Conservation (phyloP, 2,797 vertebrate species). For the Dipus sagitta region DNA sequence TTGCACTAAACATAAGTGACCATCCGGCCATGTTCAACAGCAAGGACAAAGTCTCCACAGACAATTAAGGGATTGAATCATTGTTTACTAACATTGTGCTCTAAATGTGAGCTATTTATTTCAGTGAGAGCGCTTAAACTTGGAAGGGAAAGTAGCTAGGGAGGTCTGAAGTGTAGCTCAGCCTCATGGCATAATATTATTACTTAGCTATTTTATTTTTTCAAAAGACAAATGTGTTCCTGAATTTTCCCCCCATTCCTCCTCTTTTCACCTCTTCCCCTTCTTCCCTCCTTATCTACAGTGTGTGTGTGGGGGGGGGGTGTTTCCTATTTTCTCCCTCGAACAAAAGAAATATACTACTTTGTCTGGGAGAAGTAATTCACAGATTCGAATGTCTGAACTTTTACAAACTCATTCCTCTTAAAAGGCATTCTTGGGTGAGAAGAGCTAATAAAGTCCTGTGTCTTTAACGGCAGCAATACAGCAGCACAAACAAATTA, state of each 20-base stretch:
- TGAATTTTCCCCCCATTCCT: neutral
- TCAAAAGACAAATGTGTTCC: conserved; percentile 2
- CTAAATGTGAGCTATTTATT: neutral
- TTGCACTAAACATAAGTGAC: neutral
- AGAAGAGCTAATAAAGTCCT: conserved; percentile 88
- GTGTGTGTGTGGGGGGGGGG: neutral
- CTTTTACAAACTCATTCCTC: conserved; percentile 77
- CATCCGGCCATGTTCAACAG: neutral
- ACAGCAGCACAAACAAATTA: conserved; percentile 89
- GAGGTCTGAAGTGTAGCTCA: neutral
- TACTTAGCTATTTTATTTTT: neutral
- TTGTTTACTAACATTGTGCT: neutral
- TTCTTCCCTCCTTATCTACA: neutral
- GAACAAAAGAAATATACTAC: conserved; percentile 71
- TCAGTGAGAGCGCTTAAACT: neutral
- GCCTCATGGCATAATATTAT: neutral
- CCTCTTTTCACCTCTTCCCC: neutral
- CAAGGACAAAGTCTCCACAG: neutral
- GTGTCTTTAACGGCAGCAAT: conserved; percentile 87
- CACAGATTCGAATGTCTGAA: conserved; percentile 80
- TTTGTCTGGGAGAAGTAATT: conserved; percentile 78
- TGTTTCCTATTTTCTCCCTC: conserved; percentile 37
- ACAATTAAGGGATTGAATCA: neutral
- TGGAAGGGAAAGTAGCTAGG: neutral
- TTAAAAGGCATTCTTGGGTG: conserved; percentile 76